A percentile compares a stretch with the other conserved stretches of the same genome.
phyloP scores from a whole-genome alignment of 53 echinoderm and acorn worm species.

The Hippasteria phrygiana region DNA sequence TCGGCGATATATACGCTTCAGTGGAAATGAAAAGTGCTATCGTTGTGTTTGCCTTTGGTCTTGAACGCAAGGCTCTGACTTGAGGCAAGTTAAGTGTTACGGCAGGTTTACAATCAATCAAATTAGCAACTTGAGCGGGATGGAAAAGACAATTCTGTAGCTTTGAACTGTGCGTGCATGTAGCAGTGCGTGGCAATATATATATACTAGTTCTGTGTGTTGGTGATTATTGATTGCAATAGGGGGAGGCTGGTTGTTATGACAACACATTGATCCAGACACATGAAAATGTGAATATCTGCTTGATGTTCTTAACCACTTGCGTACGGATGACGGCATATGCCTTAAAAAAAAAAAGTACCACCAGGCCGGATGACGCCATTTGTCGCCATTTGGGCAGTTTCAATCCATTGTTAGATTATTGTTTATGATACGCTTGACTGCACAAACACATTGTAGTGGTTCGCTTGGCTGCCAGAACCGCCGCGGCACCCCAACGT shows the following conservation, averaged over 20 bases:
- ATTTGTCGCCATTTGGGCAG: too few species aligned
- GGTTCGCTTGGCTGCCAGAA: too few species aligned
- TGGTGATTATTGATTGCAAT: slow-evolving; percentile 12
- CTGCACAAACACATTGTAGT: too few species aligned
- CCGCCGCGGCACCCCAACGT: too few species aligned
- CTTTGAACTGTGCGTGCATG: not conserved
- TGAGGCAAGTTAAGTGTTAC: slow-evolving; percentile 3
- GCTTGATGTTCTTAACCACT: not conserved
- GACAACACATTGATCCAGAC: not conserved
- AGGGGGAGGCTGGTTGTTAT: slow-evolving; percentile 1
- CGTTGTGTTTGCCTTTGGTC: not conserved
- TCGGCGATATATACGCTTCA: not conserved
- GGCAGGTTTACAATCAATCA: not conserved
- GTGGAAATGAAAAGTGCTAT: not conserved
- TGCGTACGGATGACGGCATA: too few species aligned
- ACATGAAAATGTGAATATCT: not conserved
- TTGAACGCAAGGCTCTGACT: slow-evolving; percentile 11
- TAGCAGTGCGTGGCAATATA: not conserved
- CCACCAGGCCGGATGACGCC: too few species aligned
- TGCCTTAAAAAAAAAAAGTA: too few species aligned
- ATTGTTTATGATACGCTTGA: too few species aligned
- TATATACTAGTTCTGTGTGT: not conserved
- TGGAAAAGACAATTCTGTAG: not conserved
- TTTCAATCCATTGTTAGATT: too few species aligned
- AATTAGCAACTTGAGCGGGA: not conserved